These are phyloP conservation scores for Anolis carolinensis DNA, from an alignment of 2,113 vertebrate genomes.

Conservation along the genomic window DNA sequence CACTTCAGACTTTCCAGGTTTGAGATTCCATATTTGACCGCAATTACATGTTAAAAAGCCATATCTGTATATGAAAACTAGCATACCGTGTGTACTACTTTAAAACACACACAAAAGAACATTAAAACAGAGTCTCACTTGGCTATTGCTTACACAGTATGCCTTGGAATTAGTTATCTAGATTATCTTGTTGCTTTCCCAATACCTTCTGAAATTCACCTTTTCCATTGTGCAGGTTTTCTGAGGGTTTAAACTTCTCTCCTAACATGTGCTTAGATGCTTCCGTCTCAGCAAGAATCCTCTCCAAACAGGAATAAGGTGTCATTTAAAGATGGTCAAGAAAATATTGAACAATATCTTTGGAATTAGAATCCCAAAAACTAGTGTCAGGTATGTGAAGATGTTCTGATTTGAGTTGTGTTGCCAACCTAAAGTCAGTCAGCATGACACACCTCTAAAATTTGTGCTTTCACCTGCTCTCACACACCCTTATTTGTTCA, in stretches of 20 bases:
- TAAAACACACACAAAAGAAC: not conserved
- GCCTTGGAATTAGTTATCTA: not conserved
- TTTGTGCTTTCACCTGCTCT: not conserved
- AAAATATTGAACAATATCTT: not conserved
- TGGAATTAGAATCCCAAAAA: not conserved
- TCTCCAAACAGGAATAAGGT: not conserved
- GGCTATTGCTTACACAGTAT: no score
- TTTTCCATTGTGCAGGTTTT: not conserved
- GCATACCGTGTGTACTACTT: not conserved
- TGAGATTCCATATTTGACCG: not conserved
- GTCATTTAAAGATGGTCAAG: not conserved
- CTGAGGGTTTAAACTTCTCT: not conserved
- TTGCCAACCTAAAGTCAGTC: constrained; percentile 5
- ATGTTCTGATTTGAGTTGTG: not conserved
- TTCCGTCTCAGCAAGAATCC: not conserved
- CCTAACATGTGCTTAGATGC: not conserved
- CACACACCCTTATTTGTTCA: not conserved
- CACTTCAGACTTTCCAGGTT: not conserved
- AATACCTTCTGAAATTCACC: not conserved
- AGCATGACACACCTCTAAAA: not conserved
- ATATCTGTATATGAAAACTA: not conserved
- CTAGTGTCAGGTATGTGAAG: not conserved
- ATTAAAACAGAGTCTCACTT: not conserved
- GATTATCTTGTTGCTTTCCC: not conserved
- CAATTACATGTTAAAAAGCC: not conserved